A percentile compares a stretch with the other conserved stretches of the same genome.
phyloP scores from a whole-genome alignment of 1,140 invertebrate species.

The Sinella curviseta region DNA sequence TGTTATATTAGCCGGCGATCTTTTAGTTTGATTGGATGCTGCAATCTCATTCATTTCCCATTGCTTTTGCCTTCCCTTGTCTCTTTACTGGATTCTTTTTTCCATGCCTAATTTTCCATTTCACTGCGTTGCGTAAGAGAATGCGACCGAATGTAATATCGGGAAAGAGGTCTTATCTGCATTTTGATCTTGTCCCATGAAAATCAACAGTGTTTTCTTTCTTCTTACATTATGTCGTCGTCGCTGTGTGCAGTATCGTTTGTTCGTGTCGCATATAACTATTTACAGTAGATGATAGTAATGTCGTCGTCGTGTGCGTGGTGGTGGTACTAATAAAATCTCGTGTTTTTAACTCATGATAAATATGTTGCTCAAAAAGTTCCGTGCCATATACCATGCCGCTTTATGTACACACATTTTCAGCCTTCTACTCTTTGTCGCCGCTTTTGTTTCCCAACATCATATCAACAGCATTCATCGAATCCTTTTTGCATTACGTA shows the following conservation, averaged over 20 bases:
- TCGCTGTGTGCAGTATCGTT: too few relatives aligned
- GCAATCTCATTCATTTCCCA: conserved; percentile 16
- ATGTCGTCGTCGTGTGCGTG: neutral
- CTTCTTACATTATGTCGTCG: neutral
- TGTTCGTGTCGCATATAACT: neutral
- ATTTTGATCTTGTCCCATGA: conserved; percentile 22
- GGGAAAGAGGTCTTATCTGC: conserved; percentile 8
- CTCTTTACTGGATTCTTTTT: conserved; percentile 15
- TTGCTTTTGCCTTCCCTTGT: neutral
- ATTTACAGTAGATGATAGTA: neutral
- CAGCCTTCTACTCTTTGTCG: neutral
- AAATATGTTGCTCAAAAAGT: neutral
- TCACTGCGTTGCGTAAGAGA: conserved; percentile 23
- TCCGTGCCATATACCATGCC: neutral
- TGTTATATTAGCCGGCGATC: neutral
- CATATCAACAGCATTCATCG: too few relatives aligned
- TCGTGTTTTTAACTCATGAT: conserved; percentile 18
- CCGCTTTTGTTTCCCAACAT: too few relatives aligned
- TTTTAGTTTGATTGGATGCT: conserved; percentile 26
- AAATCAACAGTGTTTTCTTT: neutral
- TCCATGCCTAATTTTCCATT: conserved; percentile 34
- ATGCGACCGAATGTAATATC: conserved; percentile 5
- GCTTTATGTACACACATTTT: neutral
- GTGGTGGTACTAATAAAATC: conserved; percentile 8
- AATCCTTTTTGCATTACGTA: too few relatives aligned